Base-by-base conservation (phyloP, 2,888 invertebrate genomes). In the Agonopterix subpropinquella region DNA sequence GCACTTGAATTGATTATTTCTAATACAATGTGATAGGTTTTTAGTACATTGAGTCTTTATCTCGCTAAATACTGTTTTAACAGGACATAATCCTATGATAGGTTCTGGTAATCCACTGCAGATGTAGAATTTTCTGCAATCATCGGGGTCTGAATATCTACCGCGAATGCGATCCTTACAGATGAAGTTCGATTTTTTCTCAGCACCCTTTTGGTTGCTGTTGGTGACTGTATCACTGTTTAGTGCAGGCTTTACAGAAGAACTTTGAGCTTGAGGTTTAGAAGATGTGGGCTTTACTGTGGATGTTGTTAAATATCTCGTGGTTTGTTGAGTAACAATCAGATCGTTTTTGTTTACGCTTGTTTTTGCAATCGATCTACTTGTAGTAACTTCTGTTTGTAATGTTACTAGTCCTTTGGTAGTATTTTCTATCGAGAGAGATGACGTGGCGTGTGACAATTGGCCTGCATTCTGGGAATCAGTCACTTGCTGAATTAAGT, bases 111-210 rank as follows among this genome's bases (percentile, higher is more conserved):
- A 68, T 11, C 82, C 80, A 10, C 76, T 64, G 56, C 91, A 91
- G 45, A 83, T 78, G 56, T 89, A 90, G 62, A 89, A 91, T 60
- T 84, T 86, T 46, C 77, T 80, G 52, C 90, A 90, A 57, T 90
- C 77, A 35, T 68, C 59, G 11, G 73, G 76, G 63, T 90, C 88
- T 2, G 83, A 67, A 61, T 85, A 89, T 58, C 74, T 80, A 1
- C 90, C 90, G n/a, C 79, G 68, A n/a, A 53, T 57, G 36, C 63
- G 61, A 51, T 61, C 63, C 11, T 47, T 49, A 50, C 86, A 86
- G 44, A 56, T 58, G 50, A 72, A 74, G 9, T 37, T 43, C 28
- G 39, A n/a, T 10, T 39, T 39, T 10, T 39, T 10, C 39, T 10
- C 28, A 28, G 28, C 28, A 28, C 43, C 13, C 11, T 15, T 45